These are phyloP conservation scores for Serripes groenlandicus DNA, from an alignment of 2,888 invertebrate species.

Conservation along the genomic window DNA sequence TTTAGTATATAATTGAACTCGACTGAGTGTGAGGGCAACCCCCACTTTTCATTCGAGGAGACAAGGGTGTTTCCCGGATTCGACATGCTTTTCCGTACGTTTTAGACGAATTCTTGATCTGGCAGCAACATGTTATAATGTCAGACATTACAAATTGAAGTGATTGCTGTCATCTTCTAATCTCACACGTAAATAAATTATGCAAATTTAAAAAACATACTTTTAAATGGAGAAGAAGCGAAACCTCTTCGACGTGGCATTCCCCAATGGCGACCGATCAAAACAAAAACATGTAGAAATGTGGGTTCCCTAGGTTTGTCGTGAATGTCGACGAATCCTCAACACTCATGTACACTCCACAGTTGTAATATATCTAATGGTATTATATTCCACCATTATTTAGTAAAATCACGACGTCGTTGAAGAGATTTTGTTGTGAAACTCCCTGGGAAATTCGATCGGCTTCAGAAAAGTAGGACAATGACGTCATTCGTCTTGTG, in stretches of 20 bases:
- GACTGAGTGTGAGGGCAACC: slow-evolving; percentile 18
- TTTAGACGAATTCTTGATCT: background rate
- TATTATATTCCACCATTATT: background rate
- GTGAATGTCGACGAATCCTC: background rate
- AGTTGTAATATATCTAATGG: background rate
- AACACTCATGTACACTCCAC: background rate
- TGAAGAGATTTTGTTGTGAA: slow-evolving; percentile 31
- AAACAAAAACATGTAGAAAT: slow-evolving; percentile 28
- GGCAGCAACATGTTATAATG: background rate
- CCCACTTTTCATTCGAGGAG: background rate
- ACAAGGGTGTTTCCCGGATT: slow-evolving; percentile 16
- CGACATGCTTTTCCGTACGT: background rate
- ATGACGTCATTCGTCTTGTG: slow-evolving; percentile 68
- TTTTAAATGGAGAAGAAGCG: slow-evolving; percentile 66
- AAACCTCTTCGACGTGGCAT: slow-evolving; percentile 77
- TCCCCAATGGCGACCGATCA: slow-evolving; percentile 69
- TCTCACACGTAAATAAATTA: slow-evolving; percentile 24
- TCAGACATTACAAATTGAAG: background rate
- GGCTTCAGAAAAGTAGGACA: slow-evolving; percentile 42
- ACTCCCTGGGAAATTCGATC: slow-evolving; percentile 69
- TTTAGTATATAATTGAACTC: too few species aligned
- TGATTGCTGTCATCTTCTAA: too few species aligned
- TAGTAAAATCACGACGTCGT: slow-evolving; percentile 18
- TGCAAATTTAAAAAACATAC: slow-evolving; percentile 62
- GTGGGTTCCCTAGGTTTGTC: slow-evolving; percentile 52